Evolutionary conservation across 2,797 vertebrate species (phyloP), one percentile per base, ranked within the genome.

Genomic region (Onychomys arenicola): DNA sequence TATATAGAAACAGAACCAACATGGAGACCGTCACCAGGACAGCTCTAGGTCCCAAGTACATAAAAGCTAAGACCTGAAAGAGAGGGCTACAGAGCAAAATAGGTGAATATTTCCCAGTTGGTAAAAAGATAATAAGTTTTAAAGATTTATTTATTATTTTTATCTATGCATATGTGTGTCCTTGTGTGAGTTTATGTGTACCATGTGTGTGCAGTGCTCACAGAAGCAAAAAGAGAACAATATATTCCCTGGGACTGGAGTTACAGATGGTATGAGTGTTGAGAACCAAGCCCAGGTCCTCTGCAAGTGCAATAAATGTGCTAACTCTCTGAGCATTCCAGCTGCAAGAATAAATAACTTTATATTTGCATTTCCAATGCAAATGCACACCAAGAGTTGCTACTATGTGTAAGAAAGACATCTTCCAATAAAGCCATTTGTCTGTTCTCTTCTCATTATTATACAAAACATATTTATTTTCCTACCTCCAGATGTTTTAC

Each of bases 51-150:
- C 94, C 77, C 40, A 69, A 78, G n/a, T 29, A 92, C 55, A 43
- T 77, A 52, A 83, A 96, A 91, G 83, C n/a, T 29, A 87, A 91
- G 46, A 84, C 1, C 16, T 46, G 7, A 73, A 81, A 92, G 63
- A 85, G 17, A 73, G 37, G 40, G 16, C 3, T 63, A 8, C 13
- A 43, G 2, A 94, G n/a, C 37, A 63, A 86, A 91, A 93, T 67
- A 57, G 76, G 3, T 13, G 75, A 96, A 67, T 76, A 88, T 83
- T 92, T 90, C 73, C 95, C 19, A 92, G 32, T 7, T 82, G 10
- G 90, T 21, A 90, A 81, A 93, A 94, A 65, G 16, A 46, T 34
- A 13, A 57, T 25, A 78, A 52, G 52, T 57, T 81, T 25, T 80
- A 80, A 81, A 78, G 13, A 32, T 29, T 29, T 46, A 77, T 29